Evolutionary conservation across 2,888 invertebrate species (phyloP).

Genomic region (Scaptomyza reducta): DNA sequence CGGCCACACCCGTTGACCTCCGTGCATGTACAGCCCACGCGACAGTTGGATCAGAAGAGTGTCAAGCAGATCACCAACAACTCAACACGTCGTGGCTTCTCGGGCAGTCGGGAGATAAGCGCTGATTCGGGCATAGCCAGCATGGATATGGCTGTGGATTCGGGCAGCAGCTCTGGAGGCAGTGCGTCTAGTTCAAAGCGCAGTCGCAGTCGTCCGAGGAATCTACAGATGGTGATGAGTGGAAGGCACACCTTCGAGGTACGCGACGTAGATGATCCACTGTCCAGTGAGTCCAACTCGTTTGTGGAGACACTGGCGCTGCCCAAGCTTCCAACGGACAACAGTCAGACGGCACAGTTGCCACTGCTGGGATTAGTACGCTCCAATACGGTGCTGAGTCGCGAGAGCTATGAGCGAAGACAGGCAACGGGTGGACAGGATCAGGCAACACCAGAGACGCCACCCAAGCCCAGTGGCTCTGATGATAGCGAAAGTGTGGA

Average conservation of each 20-base stretch:
- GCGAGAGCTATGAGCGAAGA: conserved; percentile 76
- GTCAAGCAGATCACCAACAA: conserved; percentile 90
- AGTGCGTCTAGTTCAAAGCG: conserved; percentile 78
- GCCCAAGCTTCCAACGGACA: conserved; percentile 83
- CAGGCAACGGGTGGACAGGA: conserved; percentile 32
- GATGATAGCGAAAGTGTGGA: conserved; percentile 86
- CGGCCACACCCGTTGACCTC: conserved; percentile 66
- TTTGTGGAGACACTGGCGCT: conserved; percentile 83
- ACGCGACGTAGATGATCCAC: conserved; percentile 86
- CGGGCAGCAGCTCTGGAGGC: conserved; percentile 62
- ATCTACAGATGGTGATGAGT: conserved; percentile 90
- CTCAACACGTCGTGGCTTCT: conserved; percentile 86
- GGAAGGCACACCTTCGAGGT: conserved; percentile 91
- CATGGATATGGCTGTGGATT: conserved; percentile 81
- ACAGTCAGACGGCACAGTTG: conserved; percentile 80
- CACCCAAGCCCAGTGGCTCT: conserved; percentile 54
- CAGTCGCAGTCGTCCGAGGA: conserved; percentile 86
- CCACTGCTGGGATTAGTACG: conserved; percentile 83
- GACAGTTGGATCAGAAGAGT: conserved; percentile 87
- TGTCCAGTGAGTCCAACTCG: conserved; percentile 83
- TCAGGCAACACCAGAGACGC: conserved; percentile 16
- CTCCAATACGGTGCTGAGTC: conserved; percentile 82
- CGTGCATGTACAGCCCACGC: conserved; percentile 80
- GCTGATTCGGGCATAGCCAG: conserved; percentile 84
- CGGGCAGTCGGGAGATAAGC: conserved; percentile 84